Percentiles rank a stretch among this genome's conserved stretches.
Evolutionary conservation across 1,140 invertebrate genomes (phyloP).

Genomic region (Branchinecta lindahli): DNA sequence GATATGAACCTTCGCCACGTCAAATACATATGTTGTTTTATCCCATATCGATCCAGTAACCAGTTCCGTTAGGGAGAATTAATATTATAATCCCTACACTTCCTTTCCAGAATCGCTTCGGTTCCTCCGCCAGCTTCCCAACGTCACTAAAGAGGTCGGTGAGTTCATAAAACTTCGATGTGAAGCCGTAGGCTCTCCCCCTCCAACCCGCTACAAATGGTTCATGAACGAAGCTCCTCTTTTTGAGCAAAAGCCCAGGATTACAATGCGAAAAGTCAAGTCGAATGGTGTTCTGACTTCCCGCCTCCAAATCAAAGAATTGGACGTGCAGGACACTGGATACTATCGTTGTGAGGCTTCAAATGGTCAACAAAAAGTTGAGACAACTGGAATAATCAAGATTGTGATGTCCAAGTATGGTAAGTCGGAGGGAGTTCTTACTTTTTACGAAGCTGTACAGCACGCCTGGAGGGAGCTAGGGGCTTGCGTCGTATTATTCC

Average conservation of each 20-base stretch:
- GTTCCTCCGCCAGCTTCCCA: conserved; percentile 34
- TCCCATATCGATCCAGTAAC: too few relatives aligned
- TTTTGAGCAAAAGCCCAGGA: conserved; percentile 34
- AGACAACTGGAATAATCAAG: conserved; percentile 42
- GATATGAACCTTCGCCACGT: too few relatives aligned
- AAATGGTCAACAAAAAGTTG: conserved; percentile 42
- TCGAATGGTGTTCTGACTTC: conserved; percentile 29
- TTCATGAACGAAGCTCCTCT: conserved; percentile 47
- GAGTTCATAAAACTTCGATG: conserved; percentile 44
- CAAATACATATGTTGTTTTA: too few relatives aligned
- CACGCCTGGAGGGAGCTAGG: background rate
- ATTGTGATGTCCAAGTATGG: conserved; percentile 33
- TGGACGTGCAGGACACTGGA: conserved; percentile 48
- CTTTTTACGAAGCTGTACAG: conserved; percentile 4
- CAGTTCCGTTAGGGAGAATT: too few relatives aligned
- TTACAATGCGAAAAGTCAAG: conserved; percentile 35
- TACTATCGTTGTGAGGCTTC: conserved; percentile 49
- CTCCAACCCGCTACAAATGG: conserved; percentile 43
- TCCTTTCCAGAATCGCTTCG: conserved; percentile 24
- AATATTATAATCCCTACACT: too few relatives aligned
- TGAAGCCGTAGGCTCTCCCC: conserved; percentile 46
- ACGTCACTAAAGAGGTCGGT: conserved; percentile 45
- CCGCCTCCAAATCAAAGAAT: conserved; percentile 40
- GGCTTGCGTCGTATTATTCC: background rate
- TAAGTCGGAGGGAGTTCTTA: conserved; percentile 29